Evolutionary conservation across 2,888 invertebrate genomes (phyloP).

Genomic region (Coecobrya sp.): DNA sequence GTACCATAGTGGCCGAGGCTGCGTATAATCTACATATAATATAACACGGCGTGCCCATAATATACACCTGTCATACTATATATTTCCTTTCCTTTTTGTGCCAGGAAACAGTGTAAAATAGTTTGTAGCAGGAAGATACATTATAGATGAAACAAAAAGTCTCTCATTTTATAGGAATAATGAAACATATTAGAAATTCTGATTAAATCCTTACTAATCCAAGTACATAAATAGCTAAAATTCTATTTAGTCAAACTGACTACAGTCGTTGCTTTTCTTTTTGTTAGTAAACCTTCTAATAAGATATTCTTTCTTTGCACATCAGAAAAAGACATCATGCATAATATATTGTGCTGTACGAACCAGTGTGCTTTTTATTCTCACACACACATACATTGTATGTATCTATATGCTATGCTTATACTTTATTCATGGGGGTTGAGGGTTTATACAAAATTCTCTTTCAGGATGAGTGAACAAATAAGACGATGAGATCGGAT

Average conservation of each 20-base stretch:
- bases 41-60: background rate
- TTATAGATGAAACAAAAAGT: constrained; percentile 19
- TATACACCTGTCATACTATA: background rate
- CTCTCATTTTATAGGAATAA: constrained; percentile 14
- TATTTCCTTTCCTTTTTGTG: background rate
- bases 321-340: constrained; percentile 43
- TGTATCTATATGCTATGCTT: background rate
- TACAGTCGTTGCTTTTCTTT: background rate
- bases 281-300: constrained; percentile 41
- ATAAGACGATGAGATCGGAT: constrained; percentile 61
- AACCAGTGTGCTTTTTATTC: background rate
- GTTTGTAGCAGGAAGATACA: background rate
- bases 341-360: constrained; percentile 7
- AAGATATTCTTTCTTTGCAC: constrained; percentile 29
- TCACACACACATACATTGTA: background rate
- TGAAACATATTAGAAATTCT: constrained; percentile 59
- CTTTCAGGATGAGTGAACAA: constrained; percentile 58
- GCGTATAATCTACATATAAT: background rate
- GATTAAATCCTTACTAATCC: constrained; percentile 66
- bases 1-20: no score
- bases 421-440: constrained; percentile 49
- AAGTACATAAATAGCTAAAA: constrained; percentile 57
- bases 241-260: constrained; percentile 47
- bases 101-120: background rate
- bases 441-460: constrained; percentile 53